phyloP scores from a whole-genome alignment of 2,888 invertebrate species.

The Papilio elwesi region DNA sequence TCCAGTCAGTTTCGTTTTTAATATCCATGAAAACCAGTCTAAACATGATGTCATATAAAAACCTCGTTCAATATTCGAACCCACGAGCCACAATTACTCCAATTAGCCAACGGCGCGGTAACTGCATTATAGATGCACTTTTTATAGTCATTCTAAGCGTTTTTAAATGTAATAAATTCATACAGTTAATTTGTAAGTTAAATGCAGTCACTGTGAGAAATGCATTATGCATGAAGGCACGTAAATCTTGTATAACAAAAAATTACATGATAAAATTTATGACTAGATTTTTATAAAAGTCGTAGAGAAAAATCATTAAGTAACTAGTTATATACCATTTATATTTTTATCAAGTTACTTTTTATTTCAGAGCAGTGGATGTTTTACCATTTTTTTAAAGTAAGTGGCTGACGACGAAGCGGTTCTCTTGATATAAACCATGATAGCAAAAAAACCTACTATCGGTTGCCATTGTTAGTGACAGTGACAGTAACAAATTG shows the following conservation, averaged over 20 bases:
- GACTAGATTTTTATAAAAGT: neutral
- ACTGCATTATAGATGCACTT: neutral
- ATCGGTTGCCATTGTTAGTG: no score
- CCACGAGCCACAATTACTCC: neutral
- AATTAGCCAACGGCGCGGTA: conserved; percentile 13
- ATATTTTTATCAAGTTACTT: no score
- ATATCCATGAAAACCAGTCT: no score
- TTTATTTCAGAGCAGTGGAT: no score
- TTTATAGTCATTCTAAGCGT: neutral
- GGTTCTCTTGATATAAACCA: no score
- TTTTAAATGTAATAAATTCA: neutral
- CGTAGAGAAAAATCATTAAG: neutral
- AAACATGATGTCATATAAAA: neutral
- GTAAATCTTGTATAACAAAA: neutral
- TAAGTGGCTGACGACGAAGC: no score
- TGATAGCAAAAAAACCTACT: no score
- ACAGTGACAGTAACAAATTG: no score
- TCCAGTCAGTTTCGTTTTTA: no score
- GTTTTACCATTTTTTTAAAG: no score
- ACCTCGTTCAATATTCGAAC: conserved; percentile 9
- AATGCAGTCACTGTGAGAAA: conserved; percentile 3
- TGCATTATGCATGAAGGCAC: conserved; percentile 1
- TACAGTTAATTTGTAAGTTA: conserved; percentile 1
- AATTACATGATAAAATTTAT: neutral
- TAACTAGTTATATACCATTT: no score